Evolutionary conservation across 2,888 invertebrate genomes (phyloP).

Genomic region (Hyppa rectilinea): DNA sequence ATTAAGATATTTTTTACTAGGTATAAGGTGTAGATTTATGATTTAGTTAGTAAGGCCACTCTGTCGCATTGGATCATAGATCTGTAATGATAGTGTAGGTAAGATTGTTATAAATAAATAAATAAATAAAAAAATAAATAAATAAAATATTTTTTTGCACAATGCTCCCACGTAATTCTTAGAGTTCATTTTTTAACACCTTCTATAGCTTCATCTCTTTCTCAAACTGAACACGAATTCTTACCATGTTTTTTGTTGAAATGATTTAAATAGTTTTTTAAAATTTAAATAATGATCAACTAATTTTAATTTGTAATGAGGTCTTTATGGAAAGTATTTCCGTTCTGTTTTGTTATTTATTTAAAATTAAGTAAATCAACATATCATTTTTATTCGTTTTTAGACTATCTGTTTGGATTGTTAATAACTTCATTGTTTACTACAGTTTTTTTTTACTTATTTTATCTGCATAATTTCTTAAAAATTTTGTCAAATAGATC

Average conservation of each 20-base stretch:
- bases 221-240: too few relatives aligned
- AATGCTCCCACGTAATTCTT: too few relatives aligned
- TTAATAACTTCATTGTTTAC: not conserved
- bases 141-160: too few relatives aligned
- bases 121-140: too few relatives aligned
- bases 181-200: too few relatives aligned
- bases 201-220: too few relatives aligned
- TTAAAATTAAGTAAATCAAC: conserved; percentile 11
- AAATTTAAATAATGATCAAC: not conserved
- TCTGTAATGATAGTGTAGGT: too few relatives aligned
- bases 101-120: too few relatives aligned
- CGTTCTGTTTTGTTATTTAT: conserved; percentile 4
- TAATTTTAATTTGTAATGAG: conserved; percentile 9
- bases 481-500: conserved; percentile 22
- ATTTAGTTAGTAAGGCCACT: too few relatives aligned
- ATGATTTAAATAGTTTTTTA: not conserved
- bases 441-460: not conserved
- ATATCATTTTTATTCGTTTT: conserved; percentile 25
- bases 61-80: too few relatives aligned
- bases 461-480: not conserved
- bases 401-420: conserved; percentile 2
- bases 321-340: not conserved
- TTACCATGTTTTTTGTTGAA: not conserved
- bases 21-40: too few relatives aligned
- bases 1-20: too few relatives aligned